Percentiles rank a stretch among this genome's conserved stretches.
Conservation (phyloP, 2,888 invertebrate genomes). For the Beris morrisii region DNA sequence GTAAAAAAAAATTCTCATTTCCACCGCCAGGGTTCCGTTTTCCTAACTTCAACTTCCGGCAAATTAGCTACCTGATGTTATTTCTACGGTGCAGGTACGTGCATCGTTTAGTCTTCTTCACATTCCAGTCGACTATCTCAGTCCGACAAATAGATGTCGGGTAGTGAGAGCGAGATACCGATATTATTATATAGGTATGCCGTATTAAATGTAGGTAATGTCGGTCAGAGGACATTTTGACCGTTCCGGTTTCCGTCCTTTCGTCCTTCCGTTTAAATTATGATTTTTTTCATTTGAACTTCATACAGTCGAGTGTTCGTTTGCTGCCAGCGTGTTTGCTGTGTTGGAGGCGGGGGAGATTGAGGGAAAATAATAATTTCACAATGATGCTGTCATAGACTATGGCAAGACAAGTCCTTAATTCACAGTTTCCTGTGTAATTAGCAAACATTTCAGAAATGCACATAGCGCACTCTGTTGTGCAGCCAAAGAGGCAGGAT, state of each 20-base stretch:
- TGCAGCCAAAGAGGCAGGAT: not conserved
- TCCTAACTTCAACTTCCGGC: too few species aligned
- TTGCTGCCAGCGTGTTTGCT: not conserved
- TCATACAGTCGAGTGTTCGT: conserved; percentile 2
- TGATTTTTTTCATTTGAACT: conserved; percentile 17
- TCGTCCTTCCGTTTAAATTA: conserved; percentile 10
- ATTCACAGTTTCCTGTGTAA: conserved; percentile 11
- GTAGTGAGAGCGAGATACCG: too few species aligned
- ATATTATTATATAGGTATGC: too few species aligned
- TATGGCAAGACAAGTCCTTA: not conserved
- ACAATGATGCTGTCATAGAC: conserved; percentile 1
- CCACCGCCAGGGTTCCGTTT: not conserved
- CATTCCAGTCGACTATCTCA: too few species aligned
- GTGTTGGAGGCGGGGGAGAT: not conserved
- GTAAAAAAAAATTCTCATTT: conserved; percentile 7
- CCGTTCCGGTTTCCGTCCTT: not conserved
- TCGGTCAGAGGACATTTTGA: not conserved
- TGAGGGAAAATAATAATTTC: not conserved
- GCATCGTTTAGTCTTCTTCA: too few species aligned
- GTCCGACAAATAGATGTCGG: too few species aligned
- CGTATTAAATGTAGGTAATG: not conserved
- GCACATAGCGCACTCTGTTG: not conserved
- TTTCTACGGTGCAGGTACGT: too few species aligned
- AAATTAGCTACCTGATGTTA: too few species aligned
- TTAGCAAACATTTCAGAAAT: conserved; percentile 19